Evolutionary conservation across 1,140 invertebrate genomes (phyloP).

Genomic region (Chlorops oryzae): DNA sequence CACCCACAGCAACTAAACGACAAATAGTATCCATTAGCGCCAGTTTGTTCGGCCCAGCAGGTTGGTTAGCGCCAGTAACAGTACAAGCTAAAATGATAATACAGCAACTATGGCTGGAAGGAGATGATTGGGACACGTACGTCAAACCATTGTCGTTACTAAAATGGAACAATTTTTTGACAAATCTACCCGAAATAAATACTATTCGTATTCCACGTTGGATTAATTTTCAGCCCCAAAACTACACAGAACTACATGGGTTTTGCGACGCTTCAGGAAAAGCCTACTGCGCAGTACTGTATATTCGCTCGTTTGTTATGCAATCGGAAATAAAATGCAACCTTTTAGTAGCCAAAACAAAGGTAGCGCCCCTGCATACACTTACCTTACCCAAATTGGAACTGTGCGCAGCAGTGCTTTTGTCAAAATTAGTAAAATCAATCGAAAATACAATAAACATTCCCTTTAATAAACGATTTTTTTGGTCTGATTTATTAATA

Average conservation of each 20-base stretch:
- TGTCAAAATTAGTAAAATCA: not conserved
- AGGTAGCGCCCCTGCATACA: too few relatives aligned
- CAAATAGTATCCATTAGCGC: not conserved
- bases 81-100: not conserved
- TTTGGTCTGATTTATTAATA: not conserved
- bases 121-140: not conserved
- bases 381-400: too few relatives aligned
- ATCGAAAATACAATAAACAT: too few relatives aligned
- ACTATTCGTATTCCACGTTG: not conserved
- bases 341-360: not conserved
- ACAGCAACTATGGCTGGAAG: not conserved
- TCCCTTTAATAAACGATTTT: not conserved
- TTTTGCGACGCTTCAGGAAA: too few relatives aligned
- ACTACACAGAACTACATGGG: not conserved
- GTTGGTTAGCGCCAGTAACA: not conserved
- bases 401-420: not conserved
- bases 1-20: not conserved
- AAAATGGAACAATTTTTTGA: too few relatives aligned
- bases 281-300: too few relatives aligned
- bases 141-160: too few relatives aligned
- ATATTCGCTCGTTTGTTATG: not conserved
- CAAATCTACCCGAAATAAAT: not conserved
- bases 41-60: not conserved
- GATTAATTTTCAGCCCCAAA: too few relatives aligned
- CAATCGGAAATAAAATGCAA: not conserved